Base-by-base conservation (phyloP, 2,113 vertebrate genomes). In the Menidia beryllina region DNA sequence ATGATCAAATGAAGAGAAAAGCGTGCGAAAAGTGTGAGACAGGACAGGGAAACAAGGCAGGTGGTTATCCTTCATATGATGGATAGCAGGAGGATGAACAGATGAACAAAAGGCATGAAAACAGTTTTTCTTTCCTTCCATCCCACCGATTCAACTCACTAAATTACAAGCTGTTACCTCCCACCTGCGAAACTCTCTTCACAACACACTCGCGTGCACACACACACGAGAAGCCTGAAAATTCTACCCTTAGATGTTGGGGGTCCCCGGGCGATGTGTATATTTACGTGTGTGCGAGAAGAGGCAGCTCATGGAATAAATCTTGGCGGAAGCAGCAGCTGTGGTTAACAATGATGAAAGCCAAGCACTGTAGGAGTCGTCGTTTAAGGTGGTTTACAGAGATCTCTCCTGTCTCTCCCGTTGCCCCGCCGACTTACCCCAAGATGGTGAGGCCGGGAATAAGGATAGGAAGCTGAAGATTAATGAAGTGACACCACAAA, bases 331-430 rank as follows among this genome's bases (percentile, higher is more conserved):
- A 72, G 67, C 48, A 34, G 77, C 1, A 57, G 79, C 65, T 78
- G 73, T 63, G 74, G 79, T 79, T 57, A 23, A 11, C 61, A 12
- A 1, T 64, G 80, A 83, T 89, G 62, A 87, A 88, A 85, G 84
- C 72, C 7, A 50, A 79, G 48, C 21, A 8, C 30, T 38, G 49
- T 23, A 55, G 68, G 71, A 73, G 54, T 69, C 41, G 48, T 3
- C 19, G 23, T 78, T 73, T 65, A 58, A 34, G 47, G 56, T 8
- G 47, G n/a, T 54, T 66, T 75, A 68, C 71, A 36, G 43, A 39
- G 53, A 39, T 48, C 9, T 73, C 72, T 86, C 70, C 82, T 83
- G 82, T 45, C 14, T 48, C 9, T 53, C 3, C 10, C 34, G n/a
- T n/a, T 8, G 36, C 25, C 19, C 3, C 48, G n/a, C 13, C n/a